Percentiles rank a stretch among this genome's conserved stretches.
Conservation (phyloP, 2,888 invertebrate species). For the Ptilodon capucinus region DNA sequence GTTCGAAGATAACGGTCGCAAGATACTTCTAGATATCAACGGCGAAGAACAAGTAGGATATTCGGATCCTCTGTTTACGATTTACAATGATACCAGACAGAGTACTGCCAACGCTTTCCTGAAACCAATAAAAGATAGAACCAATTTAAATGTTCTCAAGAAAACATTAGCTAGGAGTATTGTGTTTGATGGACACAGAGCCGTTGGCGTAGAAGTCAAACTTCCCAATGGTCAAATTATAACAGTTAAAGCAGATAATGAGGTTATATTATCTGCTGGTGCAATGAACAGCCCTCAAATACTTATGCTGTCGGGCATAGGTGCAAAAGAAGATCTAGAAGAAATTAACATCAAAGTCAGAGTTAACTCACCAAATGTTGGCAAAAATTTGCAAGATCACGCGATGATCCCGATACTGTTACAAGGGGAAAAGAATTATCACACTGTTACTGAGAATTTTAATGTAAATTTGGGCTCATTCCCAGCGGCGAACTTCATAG, state of each 20-base stretch:
- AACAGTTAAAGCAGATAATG: slow-evolving; percentile 36
- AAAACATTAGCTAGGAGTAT: slow-evolving; percentile 48
- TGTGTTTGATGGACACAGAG: slow-evolving; percentile 40
- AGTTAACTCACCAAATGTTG: slow-evolving; percentile 47
- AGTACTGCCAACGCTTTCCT: slow-evolving; percentile 48
- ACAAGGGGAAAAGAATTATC: slow-evolving; percentile 24
- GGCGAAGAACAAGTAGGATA: slow-evolving; percentile 51
- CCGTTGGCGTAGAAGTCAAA: slow-evolving; percentile 44
- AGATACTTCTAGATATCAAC: slow-evolving; percentile 44
- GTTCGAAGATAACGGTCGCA: slow-evolving; percentile 47
- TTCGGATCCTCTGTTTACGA: slow-evolving; percentile 37
- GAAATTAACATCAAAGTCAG: slow-evolving; percentile 40
- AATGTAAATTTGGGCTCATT: slow-evolving; percentile 38
- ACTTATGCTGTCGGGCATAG: slow-evolving; percentile 61
- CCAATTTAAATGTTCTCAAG: slow-evolving; percentile 51
- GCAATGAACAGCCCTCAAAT: slow-evolving; percentile 53
- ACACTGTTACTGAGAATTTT: slow-evolving; percentile 30
- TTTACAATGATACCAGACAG: slow-evolving; percentile 39
- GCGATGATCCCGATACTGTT: slow-evolving; percentile 40
- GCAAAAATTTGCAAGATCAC: slow-evolving; percentile 57
- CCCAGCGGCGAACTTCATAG: slow-evolving; percentile 45
- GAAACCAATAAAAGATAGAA: slow-evolving; percentile 39
- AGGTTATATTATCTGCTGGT: slow-evolving; percentile 58
- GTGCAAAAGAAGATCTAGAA: slow-evolving; percentile 47
- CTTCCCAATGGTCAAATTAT: slow-evolving; percentile 27